Evolutionary conservation across 2,888 invertebrate genomes (phyloP), one percentile per base, ranked within the genome.

Genomic region (Boloria euphrosyne): DNA sequence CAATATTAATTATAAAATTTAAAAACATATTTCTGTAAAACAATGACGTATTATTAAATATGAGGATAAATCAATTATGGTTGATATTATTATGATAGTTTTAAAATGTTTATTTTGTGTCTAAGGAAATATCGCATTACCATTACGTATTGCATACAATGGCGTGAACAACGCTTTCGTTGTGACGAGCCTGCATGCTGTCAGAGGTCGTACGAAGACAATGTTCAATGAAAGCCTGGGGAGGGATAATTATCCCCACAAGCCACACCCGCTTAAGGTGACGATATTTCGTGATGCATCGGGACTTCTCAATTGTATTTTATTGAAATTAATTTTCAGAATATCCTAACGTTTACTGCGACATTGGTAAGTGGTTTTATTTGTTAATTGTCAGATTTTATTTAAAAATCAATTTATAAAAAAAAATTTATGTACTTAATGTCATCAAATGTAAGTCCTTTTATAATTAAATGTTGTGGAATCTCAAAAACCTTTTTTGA

Each of bases 121-220:
- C 14, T 0, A 38, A 59, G 49, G 47, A 59, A 59, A 38, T 50
- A 50, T 59, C 38, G 17, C 38, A 17, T 59, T 31, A 17, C 17
- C 7, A 31, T 27, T 22, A 31, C 31, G 17, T 13, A 18, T 22
- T 59, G 55, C 38, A 49, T 59, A 59, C 10, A 38, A 17, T 14
- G 31, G 43, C 65, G 65, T 51, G 55, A 53, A 51, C 27, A 69
- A 16, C 68, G 65, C 69, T 67, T 63, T 64, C 62, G 51, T 55
- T 71, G 58, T 71, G 66, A 69, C 49, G 62, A 62, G 53, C n/a
- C 63, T 38, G 44, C 54, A 72, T 57, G 66, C 71, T 80, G 78
- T 81, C 79, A 85, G 81, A 83, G 88, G 88, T 89, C 89, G 86
- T 81, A 85, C 81, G 72, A 81, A 89, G 84, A 90, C 89, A 90